Evolutionary conservation across 2,888 invertebrate genomes (phyloP).

Genomic region (Lasioglossum calceatum): DNA sequence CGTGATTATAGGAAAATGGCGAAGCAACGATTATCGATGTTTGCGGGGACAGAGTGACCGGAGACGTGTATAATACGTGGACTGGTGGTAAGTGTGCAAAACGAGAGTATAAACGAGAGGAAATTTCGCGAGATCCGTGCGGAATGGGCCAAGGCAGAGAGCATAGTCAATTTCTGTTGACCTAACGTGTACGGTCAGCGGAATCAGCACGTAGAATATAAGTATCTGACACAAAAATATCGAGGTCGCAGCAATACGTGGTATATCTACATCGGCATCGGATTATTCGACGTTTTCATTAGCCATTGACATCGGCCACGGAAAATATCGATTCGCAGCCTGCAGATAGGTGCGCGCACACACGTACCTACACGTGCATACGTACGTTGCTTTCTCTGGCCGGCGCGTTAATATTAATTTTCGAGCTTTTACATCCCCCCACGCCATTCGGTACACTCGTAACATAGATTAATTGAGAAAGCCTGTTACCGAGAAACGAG

Average conservation of each 20-base stretch:
- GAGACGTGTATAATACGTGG: background rate
- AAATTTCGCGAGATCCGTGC: constrained; percentile 33
- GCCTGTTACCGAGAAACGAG: constrained; percentile 74
- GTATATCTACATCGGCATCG: constrained; percentile 61
- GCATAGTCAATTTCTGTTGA: constrained; percentile 50
- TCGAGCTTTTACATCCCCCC: constrained; percentile 71
- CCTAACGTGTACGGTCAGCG: constrained; percentile 54
- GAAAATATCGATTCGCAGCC: constrained; percentile 71
- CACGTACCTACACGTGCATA: background rate
- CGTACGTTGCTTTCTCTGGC: constrained; percentile 54
- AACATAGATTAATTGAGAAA: constrained; percentile 80
- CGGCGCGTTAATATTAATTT: constrained; percentile 75
- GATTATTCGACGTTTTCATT: constrained; percentile 72
- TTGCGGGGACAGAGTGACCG: background rate
- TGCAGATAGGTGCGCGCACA: constrained; percentile 37
- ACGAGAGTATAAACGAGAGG: constrained; percentile 12
- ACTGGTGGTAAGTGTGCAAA: background rate
- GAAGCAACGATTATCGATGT: background rate
- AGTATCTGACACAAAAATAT: constrained; percentile 58
- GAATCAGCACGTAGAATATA: constrained; percentile 54
- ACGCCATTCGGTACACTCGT: constrained; percentile 71
- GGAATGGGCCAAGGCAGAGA: constrained; percentile 24
- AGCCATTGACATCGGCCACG: constrained; percentile 67
- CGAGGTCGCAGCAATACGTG: constrained; percentile 53
- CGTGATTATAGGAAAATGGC: background rate